Evolutionary conservation across 2,113 vertebrate species (phyloP).

Genomic region (Rhizomys pruinosus): DNA sequence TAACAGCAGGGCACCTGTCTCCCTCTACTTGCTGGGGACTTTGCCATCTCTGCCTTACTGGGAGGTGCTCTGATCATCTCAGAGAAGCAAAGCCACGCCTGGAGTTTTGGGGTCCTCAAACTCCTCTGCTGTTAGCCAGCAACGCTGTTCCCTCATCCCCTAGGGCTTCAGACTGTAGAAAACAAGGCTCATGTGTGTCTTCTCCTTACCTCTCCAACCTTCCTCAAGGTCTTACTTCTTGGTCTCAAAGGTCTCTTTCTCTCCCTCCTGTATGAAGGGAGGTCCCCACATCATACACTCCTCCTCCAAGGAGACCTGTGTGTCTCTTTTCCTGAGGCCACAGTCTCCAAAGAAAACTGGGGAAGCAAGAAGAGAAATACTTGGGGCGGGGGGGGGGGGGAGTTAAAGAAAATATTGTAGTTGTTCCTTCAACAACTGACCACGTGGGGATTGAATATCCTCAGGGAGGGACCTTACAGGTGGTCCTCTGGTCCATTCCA

Average conservation of each 20-base stretch:
- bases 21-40: neutral
- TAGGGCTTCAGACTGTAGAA: neutral
- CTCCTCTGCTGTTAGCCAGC: neutral
- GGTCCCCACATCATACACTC: neutral
- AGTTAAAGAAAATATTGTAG: slow-evolving; percentile 14
- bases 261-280: neutral
- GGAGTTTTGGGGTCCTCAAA: neutral
- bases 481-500: neutral
- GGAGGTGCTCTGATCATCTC: neutral
- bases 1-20: neutral
- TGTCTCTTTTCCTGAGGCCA: neutral
- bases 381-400: no score
- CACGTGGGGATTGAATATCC: neutral
- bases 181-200: neutral
- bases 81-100: neutral
- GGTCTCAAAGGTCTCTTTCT: neutral
- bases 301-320: neutral
- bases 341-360: neutral
- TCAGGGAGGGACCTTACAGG: neutral
- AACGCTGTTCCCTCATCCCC: neutral
- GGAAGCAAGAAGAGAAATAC: neutral
- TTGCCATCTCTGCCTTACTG: neutral
- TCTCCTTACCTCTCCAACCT: no score
- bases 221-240: neutral
- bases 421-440: neutral